A percentile compares a stretch with the other conserved stretches of the same genome.
Conservation (phyloP, 2,888 invertebrate genomes). For the Polydesmus complanatus region DNA sequence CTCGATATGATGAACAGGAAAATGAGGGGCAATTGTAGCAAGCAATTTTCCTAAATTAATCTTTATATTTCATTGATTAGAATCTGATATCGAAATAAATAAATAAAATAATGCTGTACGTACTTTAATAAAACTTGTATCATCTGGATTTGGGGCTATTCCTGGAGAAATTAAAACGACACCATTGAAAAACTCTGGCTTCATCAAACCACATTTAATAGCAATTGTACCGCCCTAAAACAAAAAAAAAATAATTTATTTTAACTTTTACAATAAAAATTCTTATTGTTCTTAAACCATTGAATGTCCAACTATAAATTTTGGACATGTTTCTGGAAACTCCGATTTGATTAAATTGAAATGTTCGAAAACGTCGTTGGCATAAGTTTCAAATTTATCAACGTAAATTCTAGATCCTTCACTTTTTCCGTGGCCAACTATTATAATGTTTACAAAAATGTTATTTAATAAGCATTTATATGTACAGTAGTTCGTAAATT, state of each 20-base stretch:
- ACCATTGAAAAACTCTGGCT: constrained; percentile 30
- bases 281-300: constrained; percentile 32
- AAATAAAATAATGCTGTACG: too few species aligned
- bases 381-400: constrained; percentile 28
- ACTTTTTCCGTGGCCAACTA: constrained; percentile 36
- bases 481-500: too few species aligned
- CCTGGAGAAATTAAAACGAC: constrained; percentile 32
- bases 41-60: constrained; percentile 26
- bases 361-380: constrained; percentile 31
- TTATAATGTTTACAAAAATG: neutral
- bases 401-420: constrained; percentile 32
- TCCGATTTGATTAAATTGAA: constrained; percentile 27
- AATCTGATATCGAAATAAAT: too few species aligned
- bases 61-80: too few species aligned
- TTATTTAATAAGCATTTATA: neutral
- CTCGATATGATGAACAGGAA: constrained; percentile 25
- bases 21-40: constrained; percentile 26
- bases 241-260: constrained; percentile 12
- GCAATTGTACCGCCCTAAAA: constrained; percentile 34
- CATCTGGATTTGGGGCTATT: constrained; percentile 25
- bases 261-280: neutral
- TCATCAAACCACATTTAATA: constrained; percentile 27
- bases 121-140: constrained; percentile 22
- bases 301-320: constrained; percentile 36
- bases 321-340: constrained; percentile 20